Conservation (phyloP, 2,113 vertebrate genomes). For the Coregonus clupeaformis region DNA sequence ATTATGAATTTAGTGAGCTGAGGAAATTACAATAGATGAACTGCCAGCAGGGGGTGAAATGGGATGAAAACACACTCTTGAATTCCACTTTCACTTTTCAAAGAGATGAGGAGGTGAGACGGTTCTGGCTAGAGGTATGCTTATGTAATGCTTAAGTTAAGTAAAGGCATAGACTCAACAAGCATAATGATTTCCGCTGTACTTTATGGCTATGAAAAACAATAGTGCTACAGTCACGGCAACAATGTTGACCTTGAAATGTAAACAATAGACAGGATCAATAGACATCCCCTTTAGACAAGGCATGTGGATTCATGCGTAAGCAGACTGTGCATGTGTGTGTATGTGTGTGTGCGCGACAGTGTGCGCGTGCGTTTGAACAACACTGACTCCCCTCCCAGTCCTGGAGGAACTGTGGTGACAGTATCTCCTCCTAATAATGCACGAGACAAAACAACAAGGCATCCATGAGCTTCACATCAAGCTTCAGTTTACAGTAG, state of each 20-base stretch:
- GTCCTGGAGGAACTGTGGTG: no score
- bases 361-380: no score
- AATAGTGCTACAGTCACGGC: not conserved
- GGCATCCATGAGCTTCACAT: no score
- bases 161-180: not conserved
- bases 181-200: not conserved
- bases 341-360: no score
- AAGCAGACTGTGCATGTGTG: not conserved
- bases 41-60: constrained; percentile 60
- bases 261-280: constrained; percentile 23
- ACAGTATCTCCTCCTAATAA: no score
- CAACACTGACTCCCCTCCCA: no score
- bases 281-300: constrained; percentile 11
- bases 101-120: no score
- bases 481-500: no score
- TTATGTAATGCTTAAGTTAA: no score
- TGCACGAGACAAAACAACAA: no score
- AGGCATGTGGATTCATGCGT: constrained; percentile 13
- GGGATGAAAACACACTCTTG: constrained; percentile 12
- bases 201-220: constrained; percentile 1
- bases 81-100: no score
- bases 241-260: constrained; percentile 24
- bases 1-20: constrained; percentile 74
- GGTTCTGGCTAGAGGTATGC: no score
- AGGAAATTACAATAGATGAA: constrained; percentile 69